Evolutionary conservation across 2,797 vertebrate genomes (phyloP).

Genomic region (Halcyon chelicuti): DNA sequence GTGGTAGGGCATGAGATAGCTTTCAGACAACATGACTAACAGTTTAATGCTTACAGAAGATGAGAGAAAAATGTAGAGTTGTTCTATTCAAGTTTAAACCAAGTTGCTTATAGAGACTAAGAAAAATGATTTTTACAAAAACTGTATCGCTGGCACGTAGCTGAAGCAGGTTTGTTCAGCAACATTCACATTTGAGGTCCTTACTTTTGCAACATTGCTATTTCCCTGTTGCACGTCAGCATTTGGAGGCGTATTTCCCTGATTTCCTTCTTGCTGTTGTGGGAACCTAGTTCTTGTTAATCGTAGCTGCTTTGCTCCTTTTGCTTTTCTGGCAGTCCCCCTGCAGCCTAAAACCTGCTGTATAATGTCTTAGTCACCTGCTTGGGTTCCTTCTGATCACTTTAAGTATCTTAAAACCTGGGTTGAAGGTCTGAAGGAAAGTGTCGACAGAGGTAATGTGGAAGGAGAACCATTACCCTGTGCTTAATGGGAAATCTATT

Average conservation of each 20-base stretch:
- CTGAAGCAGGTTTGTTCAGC: background rate
- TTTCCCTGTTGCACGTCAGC: background rate
- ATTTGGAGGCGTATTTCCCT: background rate
- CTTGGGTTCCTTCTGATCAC: background rate
- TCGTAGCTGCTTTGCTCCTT: accelerated
- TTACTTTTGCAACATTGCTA: accelerated
- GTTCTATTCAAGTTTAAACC: background rate
- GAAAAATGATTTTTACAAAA: background rate
- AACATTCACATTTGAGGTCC: background rate
- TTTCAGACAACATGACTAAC: background rate
- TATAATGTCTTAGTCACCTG: background rate
- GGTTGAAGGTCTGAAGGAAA: background rate
- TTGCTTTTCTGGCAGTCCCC: background rate
- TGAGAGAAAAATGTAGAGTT: background rate
- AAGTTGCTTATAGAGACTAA: background rate
- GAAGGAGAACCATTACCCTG: background rate
- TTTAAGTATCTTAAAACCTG: background rate
- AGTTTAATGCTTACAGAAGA: background rate
- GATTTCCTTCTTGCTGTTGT: background rate
- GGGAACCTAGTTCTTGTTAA: background rate
- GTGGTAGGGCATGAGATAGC: background rate
- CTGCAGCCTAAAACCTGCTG: background rate
- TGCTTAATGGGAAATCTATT: accelerated
- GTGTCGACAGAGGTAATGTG: background rate
- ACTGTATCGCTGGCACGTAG: accelerated